Evolutionary conservation across 2,113 vertebrate species (phyloP).

Genomic region (Cryptomyrus ogoouensis): DNA sequence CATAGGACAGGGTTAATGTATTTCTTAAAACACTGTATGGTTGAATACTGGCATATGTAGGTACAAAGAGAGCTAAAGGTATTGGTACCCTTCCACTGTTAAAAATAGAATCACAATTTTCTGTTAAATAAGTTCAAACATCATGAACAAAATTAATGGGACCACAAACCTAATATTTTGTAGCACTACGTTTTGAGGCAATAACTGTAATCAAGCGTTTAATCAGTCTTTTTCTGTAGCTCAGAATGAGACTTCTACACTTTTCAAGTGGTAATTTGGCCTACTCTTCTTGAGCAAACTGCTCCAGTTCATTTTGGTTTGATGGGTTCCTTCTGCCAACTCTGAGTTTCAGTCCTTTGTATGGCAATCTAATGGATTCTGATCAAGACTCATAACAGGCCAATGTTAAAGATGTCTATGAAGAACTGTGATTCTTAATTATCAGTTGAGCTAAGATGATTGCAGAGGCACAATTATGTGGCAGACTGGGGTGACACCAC

Average conservation of each 20-base stretch:
- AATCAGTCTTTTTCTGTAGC: not conserved
- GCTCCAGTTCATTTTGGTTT: not conserved
- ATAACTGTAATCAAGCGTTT: too few species aligned
- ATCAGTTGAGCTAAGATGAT: not conserved
- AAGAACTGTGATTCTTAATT: not conserved
- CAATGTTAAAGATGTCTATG: not conserved
- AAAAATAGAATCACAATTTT: too few species aligned
- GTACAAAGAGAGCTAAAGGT: too few species aligned
- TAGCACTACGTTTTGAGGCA: too few species aligned
- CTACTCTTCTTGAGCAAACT: not conserved
- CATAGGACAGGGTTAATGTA: not conserved
- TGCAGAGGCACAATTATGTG: not conserved
- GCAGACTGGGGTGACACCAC: not conserved
- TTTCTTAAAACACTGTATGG: not conserved
- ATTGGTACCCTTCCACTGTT: too few species aligned
- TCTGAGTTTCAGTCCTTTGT: not conserved
- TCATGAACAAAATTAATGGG: too few species aligned
- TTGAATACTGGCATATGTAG: too few species aligned
- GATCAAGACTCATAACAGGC: not conserved
- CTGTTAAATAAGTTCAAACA: too few species aligned
- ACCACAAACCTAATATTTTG: too few species aligned
- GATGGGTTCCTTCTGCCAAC: not conserved
- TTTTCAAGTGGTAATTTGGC: not conserved
- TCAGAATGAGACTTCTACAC: not conserved
- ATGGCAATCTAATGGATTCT: not conserved